phyloP scores from a whole-genome alignment of 2,113 vertebrate genomes.

The Scatophagus argus region DNA sequence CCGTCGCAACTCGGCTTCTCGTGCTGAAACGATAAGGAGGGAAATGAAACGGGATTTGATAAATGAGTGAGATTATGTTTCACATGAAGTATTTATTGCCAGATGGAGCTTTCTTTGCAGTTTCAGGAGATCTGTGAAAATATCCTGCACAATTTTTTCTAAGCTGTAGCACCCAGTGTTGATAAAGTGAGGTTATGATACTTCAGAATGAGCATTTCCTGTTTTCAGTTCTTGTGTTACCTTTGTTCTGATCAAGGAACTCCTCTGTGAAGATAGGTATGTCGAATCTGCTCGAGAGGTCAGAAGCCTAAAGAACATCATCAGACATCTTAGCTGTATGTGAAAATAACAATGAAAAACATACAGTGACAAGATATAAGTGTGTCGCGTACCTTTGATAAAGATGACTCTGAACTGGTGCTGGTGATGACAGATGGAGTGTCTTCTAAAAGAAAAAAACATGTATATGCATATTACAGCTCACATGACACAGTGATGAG shows the following conservation, averaged over 20 bases:
- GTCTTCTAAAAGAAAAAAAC: slow-evolving; percentile 80
- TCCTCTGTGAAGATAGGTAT: slow-evolving; percentile 98
- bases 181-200: neutral
- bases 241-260: slow-evolving; percentile 99
- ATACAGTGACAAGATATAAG: neutral
- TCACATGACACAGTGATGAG: neutral
- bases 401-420: slow-evolving; percentile 71
- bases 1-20: slow-evolving; percentile 94
- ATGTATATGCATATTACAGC: neutral
- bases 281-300: slow-evolving; percentile 88
- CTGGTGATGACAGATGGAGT: slow-evolving; percentile 79
- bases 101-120: neutral
- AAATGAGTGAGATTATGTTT: neutral
- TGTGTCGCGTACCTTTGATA: slow-evolving; percentile 78
- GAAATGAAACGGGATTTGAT: neutral
- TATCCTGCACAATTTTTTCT: neutral
- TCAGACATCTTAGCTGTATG: neutral
- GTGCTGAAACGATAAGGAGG: slow-evolving; percentile 78
- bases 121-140: neutral
- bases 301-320: slow-evolving; percentile 83
- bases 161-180: neutral
- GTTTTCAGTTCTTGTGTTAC: slow-evolving; percentile 72
- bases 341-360: neutral
- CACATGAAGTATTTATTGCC: neutral
- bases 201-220: neutral